phyloP scores from a whole-genome alignment of 2,888 invertebrate species.

The Archaeoteleia sp. region DNA sequence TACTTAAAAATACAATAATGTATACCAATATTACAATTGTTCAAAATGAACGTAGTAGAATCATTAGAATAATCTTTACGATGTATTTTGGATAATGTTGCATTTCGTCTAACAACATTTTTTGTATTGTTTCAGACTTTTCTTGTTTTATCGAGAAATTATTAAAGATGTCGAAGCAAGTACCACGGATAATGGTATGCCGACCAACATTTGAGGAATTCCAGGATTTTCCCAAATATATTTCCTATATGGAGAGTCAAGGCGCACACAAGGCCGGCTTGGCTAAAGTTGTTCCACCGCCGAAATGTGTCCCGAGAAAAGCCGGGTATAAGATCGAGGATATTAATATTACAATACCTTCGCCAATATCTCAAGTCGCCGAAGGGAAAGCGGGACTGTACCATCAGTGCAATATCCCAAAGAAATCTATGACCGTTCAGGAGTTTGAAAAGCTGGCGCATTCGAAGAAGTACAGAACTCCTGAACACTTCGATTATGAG shows the following conservation, averaged over 20 bases:
- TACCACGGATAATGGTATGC: constrained; percentile 82
- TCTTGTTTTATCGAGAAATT: too few relatives aligned
- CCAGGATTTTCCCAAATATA: constrained; percentile 92
- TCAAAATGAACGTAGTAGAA: too few relatives aligned
- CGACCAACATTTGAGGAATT: constrained; percentile 98
- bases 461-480: constrained; percentile 85
- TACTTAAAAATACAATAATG: too few relatives aligned
- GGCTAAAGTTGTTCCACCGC: constrained; percentile 97
- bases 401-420: constrained; percentile 97
- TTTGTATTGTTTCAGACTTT: too few relatives aligned
- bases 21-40: too few relatives aligned
- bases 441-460: constrained; percentile 92
- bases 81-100: too few relatives aligned
- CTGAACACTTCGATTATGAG: constrained; percentile 88
- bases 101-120: too few relatives aligned
- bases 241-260: constrained; percentile 93
- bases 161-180: too few relatives aligned
- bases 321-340: constrained; percentile 88
- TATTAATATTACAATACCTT: constrained; percentile 90
- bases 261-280: constrained; percentile 97
- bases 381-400: constrained; percentile 97
- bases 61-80: too few relatives aligned
- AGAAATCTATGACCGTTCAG: constrained; percentile 91
- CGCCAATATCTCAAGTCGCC: constrained; percentile 96
- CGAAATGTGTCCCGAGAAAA: constrained; percentile 95